phyloP scores from a whole-genome alignment of 2,113 vertebrate species.

The Triplophysa dalaica region DNA sequence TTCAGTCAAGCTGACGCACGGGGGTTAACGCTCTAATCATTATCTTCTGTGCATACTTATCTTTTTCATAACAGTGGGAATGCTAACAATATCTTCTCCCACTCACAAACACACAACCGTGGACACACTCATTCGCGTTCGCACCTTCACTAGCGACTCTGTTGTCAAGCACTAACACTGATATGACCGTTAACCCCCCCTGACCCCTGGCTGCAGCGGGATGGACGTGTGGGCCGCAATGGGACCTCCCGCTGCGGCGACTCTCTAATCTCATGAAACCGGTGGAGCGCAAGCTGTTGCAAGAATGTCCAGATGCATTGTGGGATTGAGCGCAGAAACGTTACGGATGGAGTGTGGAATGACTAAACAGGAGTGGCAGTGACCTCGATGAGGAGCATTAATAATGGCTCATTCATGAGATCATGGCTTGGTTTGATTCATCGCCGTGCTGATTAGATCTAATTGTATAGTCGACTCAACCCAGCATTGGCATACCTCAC shows the following conservation, averaged over 20 bases:
- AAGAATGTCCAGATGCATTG: conserved; percentile 32
- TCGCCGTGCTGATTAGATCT: conserved; percentile 22
- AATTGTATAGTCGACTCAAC: conserved; percentile 13
- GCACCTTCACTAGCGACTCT: neutral
- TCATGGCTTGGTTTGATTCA: conserved; percentile 28
- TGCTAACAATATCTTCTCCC: conserved; percentile 32
- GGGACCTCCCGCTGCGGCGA: conserved; percentile 13
- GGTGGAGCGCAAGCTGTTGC: conserved; percentile 8
- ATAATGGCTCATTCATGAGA: conserved; percentile 21
- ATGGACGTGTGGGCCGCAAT: neutral
- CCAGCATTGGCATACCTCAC: neutral
- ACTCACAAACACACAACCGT: conserved; percentile 2
- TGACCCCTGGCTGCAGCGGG: conserved; percentile 23
- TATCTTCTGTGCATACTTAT: conserved; percentile 34
- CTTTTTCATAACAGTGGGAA: conserved; percentile 13
- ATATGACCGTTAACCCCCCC: neutral
- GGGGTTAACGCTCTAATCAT: conserved; percentile 12
- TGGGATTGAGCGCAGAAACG: conserved; percentile 36
- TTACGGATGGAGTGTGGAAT: conserved; percentile 20
- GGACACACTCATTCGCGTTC: neutral
- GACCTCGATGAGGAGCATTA: neutral
- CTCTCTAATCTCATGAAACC: conserved; percentile 12
- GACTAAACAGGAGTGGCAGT: neutral
- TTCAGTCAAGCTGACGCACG: neutral
- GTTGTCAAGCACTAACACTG: neutral